Base-by-base conservation (phyloP, 2,113 vertebrate genomes). In the Leucopsar rothschildi region DNA sequence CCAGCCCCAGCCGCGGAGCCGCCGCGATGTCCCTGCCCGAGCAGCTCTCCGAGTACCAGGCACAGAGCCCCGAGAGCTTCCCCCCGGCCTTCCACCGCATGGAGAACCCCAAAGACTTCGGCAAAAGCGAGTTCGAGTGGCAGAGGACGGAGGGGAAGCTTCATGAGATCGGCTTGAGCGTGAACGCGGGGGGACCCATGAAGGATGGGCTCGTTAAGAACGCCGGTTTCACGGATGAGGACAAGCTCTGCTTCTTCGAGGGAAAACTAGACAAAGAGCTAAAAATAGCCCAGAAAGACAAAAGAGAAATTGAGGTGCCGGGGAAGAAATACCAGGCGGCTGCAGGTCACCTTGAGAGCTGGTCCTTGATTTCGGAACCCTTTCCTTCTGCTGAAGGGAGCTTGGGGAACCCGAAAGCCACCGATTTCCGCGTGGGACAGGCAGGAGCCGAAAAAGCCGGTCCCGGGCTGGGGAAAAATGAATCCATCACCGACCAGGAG, bases 171-270 rank as follows among this genome's bases (percentile, higher is more conserved):
- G 97, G 98, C 57, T 97, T 98, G 71, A 96, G 92, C 20, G 97
- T 98, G 10, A 98, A 97, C 97, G 87, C 97, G 7, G 98, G 97
- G 13, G 93, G 97, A 42, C 97, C 97, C 65, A 94, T 98, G 23
- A 97, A 96, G 91, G 98, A 97, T 0, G 96, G 98, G 92, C 95
- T 98, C 7, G 96, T 96, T 28, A 98, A 98, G 92, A 97, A 68
- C 9, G 64, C 98, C 2, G 98, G 98, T 25, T 99, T 99, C 97
- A 99, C 99, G 0, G 99, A 99, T 19, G 99, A 99, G 95, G 99
- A 98, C 96, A 99, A 99, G 98, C 98, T 99, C 49, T 99, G 99
- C 97, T 99, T 98, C 96, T 99, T 98, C 24, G 98, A 99, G 76
- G 97, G 97, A 11, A 97, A 98, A 60, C 23, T 97, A 85, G 98